Evolutionary conservation across 2,797 vertebrate genomes (phyloP), one percentile per base, ranked within the genome.

Genomic region (Anguilla pacifica): DNA sequence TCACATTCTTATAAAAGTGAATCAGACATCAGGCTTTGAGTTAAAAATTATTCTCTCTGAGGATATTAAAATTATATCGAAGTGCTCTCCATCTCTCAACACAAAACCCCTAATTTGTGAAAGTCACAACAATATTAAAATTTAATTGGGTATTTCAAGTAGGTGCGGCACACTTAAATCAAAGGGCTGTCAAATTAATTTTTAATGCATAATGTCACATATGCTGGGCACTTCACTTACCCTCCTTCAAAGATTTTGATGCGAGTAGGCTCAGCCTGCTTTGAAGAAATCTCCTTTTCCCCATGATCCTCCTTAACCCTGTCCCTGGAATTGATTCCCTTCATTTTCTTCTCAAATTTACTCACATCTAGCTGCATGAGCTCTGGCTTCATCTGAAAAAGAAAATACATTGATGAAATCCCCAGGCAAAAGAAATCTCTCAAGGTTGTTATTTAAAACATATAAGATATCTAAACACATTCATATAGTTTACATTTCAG

Each of bases 161-260:
- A 43, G 28, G 25, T 22, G 31, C 10, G n/a, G 46, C 67, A 49
- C 79, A 86, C 46, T 70, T 10, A 70, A 61, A 70, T 85, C 87
- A 77, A 86, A 83, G 15, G 53, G 53, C 46, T 28, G 35, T 81
- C 53, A 88, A 72, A 28, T 79, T 31, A 55, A 59, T 51, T 53
- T 31, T 25, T 31, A 84, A 84, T 84, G 53, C 5, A n/a, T 84
- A 55, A 84, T 57, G 53, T 84, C 11, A 31, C 25, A 51, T 70
- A 59, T 49, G 43, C 28, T 39, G 51, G 61, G 82, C 84, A 84
- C 61, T 88, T 85, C 67, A 92, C 97, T 96, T 97, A 99, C 99
- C 99, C 99, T 96, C 99, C 99, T 96, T 99, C 99, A 95, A 99
- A 99, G 96, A 99, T 99, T 97, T 98, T 99, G 95, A 99, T 98